Percentiles rank a stretch among this genome's conserved stretches.
Conservation (phyloP, 2,113 vertebrate species). For the Lepidothrix coronata region DNA sequence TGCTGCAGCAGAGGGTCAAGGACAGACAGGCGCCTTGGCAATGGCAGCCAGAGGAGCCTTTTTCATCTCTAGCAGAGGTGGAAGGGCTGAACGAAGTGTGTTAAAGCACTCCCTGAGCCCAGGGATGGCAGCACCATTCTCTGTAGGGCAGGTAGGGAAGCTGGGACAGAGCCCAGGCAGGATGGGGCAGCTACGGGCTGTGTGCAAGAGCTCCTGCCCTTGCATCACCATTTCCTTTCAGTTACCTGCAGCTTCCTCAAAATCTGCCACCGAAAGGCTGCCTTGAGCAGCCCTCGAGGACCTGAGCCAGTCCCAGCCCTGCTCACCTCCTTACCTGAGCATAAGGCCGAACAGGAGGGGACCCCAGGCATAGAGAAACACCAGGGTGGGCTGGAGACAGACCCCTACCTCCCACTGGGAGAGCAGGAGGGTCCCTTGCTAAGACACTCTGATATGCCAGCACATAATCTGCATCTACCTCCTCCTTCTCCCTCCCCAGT, state of each 20-base stretch:
- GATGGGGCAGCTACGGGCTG: neutral
- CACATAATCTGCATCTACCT: rapidly evolving
- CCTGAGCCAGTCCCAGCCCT: neutral
- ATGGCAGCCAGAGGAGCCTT: neutral
- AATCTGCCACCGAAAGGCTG: neutral
- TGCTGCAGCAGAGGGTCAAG: neutral
- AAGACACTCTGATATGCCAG: neutral
- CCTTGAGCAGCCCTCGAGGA: neutral
- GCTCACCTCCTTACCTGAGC: neutral
- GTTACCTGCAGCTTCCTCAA: neutral
- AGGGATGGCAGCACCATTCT: neutral
- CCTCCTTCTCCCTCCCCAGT: neutral
- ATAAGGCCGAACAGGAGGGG: neutral
- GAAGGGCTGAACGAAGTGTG: rapidly evolving
- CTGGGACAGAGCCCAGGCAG: neutral
- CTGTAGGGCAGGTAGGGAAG: neutral
- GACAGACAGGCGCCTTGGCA: neutral
- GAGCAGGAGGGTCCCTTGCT: neutral
- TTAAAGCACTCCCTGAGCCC: rapidly evolving
- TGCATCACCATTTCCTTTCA: neutral
- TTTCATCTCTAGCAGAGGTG: rapidly evolving
- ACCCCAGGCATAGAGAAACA: neutral
- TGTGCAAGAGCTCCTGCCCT: neutral
- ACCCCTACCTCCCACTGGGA: rapidly evolving
- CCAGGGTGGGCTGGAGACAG: neutral